phyloP scores from a whole-genome alignment of 2,888 invertebrate species.

The Caenorhabditis macrosperma region DNA sequence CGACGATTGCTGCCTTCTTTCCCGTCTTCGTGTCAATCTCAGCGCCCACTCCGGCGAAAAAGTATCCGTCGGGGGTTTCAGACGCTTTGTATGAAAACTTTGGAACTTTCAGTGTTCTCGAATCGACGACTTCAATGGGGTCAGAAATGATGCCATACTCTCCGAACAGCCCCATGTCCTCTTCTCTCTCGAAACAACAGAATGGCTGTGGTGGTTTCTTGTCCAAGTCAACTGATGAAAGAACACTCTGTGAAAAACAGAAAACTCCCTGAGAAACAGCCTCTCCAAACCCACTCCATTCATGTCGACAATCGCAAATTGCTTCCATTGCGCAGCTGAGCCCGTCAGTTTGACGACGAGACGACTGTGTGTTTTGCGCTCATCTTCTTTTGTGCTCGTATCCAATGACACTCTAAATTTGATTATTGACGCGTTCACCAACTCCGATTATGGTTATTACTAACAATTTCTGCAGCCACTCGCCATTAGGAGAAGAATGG shows the following conservation, averaged over 20 bases:
- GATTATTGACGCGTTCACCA: slow-evolving; percentile 3
- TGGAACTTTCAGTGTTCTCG: slow-evolving; percentile 70
- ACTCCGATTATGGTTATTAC: neutral
- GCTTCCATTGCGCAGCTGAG: slow-evolving; percentile 56
- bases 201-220: slow-evolving; percentile 69
- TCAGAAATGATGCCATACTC: slow-evolving; percentile 65
- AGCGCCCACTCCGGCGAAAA: slow-evolving; percentile 71
- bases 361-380: slow-evolving; percentile 33
- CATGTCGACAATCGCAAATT: slow-evolving; percentile 45
- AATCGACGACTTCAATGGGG: slow-evolving; percentile 71
- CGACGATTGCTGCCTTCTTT: slow-evolving; percentile 72
- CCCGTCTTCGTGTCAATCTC: slow-evolving; percentile 70
- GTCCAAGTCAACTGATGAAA: slow-evolving; percentile 22
- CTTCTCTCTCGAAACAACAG: slow-evolving; percentile 70
- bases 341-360: slow-evolving; percentile 53
- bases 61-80: slow-evolving; percentile 77
- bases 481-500: slow-evolving; percentile 6
- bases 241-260: slow-evolving; percentile 32
- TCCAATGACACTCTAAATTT: slow-evolving; percentile 29
- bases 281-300: slow-evolving; percentile 27
- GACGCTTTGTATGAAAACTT: slow-evolving; percentile 75
- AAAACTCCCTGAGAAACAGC: neutral
- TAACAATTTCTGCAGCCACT: slow-evolving; percentile 50
- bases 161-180: slow-evolving; percentile 69
- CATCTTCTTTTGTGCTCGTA: no score